phyloP scores from a whole-genome alignment of 2,113 vertebrate genomes.

The Grammomys surdaster region DNA sequence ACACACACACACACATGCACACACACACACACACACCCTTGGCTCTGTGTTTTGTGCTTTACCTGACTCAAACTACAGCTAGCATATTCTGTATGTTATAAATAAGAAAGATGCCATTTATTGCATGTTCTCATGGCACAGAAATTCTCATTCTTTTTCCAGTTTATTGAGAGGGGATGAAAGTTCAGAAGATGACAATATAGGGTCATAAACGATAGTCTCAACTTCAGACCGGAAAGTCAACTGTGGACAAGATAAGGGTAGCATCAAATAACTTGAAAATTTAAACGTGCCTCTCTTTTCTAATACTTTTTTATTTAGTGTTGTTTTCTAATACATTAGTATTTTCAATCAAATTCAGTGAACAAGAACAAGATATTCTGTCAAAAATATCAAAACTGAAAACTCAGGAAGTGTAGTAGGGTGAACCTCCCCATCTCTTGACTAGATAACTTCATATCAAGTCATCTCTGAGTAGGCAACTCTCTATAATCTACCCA shows the following conservation, averaged over 20 bases:
- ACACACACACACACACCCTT: neutral
- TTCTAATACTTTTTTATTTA: neutral
- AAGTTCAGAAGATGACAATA: neutral
- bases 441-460: neutral
- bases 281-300: neutral
- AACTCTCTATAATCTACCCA: neutral
- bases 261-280: neutral
- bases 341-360: neutral
- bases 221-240: conserved; percentile 37
- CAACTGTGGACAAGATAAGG: neutral
- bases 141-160: conserved; percentile 1
- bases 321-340: neutral
- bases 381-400: neutral
- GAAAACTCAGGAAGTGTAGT: neutral
- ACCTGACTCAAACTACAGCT: neutral
- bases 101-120: neutral
- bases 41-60: neutral
- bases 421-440: neutral
- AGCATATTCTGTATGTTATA: neutral
- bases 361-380: neutral
- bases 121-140: neutral
- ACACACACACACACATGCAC: neutral
- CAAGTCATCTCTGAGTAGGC: neutral
- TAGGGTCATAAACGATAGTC: neutral
- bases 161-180: neutral